Evolutionary conservation across 2,113 vertebrate genomes (phyloP).

Genomic region (Tamias sibiricus): DNA sequence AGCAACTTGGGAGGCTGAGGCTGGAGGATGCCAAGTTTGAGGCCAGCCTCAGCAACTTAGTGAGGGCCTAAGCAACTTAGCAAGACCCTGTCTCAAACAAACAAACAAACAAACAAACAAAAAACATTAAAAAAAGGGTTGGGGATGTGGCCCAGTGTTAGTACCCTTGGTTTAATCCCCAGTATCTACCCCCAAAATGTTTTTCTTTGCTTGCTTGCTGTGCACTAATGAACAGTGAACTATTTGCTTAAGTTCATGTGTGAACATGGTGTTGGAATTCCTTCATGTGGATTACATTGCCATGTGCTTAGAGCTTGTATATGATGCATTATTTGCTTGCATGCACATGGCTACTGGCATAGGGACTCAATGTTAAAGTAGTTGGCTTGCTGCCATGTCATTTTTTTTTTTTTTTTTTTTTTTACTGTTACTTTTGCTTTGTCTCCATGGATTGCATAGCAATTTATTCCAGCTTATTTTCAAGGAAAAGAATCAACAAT

Average conservation of each 20-base stretch:
- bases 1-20: no score
- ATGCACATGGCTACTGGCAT: neutral
- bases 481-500: constrained; percentile 46
- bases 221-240: neutral
- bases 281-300: neutral
- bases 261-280: neutral
- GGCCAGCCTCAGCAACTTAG: no score
- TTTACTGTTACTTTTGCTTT: constrained; percentile 58
- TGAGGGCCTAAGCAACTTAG: no score
- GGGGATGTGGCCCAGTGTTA: no score
- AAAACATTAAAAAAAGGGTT: no score
- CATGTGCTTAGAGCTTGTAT: neutral
- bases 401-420: no score
- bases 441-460: constrained; percentile 15
- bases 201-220: neutral
- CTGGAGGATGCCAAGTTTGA: no score
- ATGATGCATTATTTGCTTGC: constrained; percentile 50
- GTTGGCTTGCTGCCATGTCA: constrained; percentile 20
- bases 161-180: no score
- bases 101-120: no score
- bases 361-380: constrained; percentile 34
- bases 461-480: constrained; percentile 59
- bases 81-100: no score
- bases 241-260: neutral
- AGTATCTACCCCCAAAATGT: no score